Evolutionary conservation across 1,140 invertebrate genomes (phyloP).

Genomic region (Solenopsis fugax): DNA sequence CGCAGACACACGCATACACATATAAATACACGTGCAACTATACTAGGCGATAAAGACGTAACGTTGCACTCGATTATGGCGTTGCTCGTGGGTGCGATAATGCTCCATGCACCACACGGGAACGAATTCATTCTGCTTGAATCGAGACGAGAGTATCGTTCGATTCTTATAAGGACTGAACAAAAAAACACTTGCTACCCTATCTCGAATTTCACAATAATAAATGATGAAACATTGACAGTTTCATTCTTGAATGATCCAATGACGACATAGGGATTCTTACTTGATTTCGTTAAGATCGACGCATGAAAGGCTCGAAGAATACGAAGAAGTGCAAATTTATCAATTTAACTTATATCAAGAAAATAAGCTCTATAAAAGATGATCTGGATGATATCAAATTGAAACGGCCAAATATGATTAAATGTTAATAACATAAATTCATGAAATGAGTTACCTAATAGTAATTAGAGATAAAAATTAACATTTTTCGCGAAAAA

Average conservation of each 20-base stretch:
- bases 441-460: no score
- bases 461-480: no score
- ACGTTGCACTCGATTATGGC: slow-evolving; percentile 60
- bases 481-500: no score
- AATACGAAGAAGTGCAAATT: not conserved
- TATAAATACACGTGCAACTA: not conserved
- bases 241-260: not conserved
- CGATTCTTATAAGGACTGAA: slow-evolving; percentile 65
- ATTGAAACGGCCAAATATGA: not conserved
- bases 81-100: slow-evolving; percentile 68
- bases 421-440: not conserved
- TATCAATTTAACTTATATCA: not conserved
- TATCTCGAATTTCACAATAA: slow-evolving; percentile 52
- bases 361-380: not conserved
- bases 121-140: slow-evolving; percentile 56
- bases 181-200: slow-evolving; percentile 44
- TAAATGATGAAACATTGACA: slow-evolving; percentile 50
- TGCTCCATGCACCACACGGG: slow-evolving; percentile 4
- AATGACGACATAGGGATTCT: not conserved
- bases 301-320: not conserved
- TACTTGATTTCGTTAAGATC: slow-evolving; percentile 8
- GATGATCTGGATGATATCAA: not conserved
- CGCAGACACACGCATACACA: no score
- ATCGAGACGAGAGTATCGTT: slow-evolving; percentile 1
- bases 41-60: slow-evolving; percentile 58